phyloP scores from a whole-genome alignment of 1,140 invertebrate genomes.

The Drosophila punjabiensis region DNA sequence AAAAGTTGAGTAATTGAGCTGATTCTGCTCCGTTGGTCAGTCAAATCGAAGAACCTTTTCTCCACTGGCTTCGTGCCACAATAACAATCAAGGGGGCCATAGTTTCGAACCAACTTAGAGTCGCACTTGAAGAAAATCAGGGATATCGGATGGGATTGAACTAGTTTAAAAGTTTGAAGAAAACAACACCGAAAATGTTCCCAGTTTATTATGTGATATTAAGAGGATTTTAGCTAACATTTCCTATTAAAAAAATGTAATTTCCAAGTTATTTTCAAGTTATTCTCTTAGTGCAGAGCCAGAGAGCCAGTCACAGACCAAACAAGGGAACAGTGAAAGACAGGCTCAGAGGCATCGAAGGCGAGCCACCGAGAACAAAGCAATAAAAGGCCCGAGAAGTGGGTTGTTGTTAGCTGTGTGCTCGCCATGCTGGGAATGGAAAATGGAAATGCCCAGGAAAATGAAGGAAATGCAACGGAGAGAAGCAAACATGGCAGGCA shows the following conservation, averaged over 20 bases:
- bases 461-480: constrained; percentile 66
- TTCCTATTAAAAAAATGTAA: not conserved
- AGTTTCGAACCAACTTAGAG: not conserved
- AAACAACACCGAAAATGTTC: not conserved
- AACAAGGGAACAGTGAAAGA: constrained; percentile 72
- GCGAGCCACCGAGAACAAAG: constrained; percentile 56
- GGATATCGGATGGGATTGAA: too few species aligned
- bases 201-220: too few species aligned
- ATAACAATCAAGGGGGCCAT: constrained; percentile 50
- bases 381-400: constrained; percentile 73
- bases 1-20: constrained; percentile 70
- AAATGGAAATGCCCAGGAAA: constrained; percentile 66
- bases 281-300: constrained; percentile 19
- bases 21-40: constrained; percentile 58
- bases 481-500: constrained; percentile 25
- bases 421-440: constrained; percentile 48
- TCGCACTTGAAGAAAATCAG: constrained; percentile 11
- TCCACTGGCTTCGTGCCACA: constrained; percentile 45
- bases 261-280: too few species aligned
- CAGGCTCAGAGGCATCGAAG: constrained; percentile 38
- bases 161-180: not conserved
- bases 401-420: constrained; percentile 54
- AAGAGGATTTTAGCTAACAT: not conserved
- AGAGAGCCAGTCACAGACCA: constrained; percentile 23
- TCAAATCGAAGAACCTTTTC: constrained; percentile 29